Evolutionary conservation across 2,113 vertebrate genomes (phyloP), one percentile per base, ranked within the genome.

Genomic region (Pedionomus torquatus): DNA sequence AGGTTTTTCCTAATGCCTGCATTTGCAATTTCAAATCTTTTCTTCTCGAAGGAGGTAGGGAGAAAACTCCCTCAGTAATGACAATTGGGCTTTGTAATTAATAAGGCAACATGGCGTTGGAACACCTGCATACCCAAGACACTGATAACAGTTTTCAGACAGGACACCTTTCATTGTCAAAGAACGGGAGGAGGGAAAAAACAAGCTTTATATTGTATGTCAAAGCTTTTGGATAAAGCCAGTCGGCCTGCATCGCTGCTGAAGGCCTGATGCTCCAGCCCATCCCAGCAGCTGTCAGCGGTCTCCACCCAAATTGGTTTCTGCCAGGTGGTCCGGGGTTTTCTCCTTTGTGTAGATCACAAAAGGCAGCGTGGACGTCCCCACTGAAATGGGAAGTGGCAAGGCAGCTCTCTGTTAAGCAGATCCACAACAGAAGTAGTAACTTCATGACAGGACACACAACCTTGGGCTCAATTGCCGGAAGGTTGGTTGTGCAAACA

Each of bases 291-390:
- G 44, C 87, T 57, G 54, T 6, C 49, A 33, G 41, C 0, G 14
- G 25, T 30, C 21, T 55, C 0, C 0, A 20, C 3, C 5, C 81
- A 49, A n/a, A 41, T 0, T 3, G 35, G 25, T 51, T 11, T 35
- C 78, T 89, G 65, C 57, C 55, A 44, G 11, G 69, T 82, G 28
- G 24, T 16, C 37, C 20, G 13, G 48, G 31, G 10, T 19, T 49
- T 78, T 63, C 39, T 81, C 44, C 26, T 55, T 60, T 51, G 9
- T 30, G 28, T 37, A 64, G 33, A 24, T 51, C 8, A 28, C 46
- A 63, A 25, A 52, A 74, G 55, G 74, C 68, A 48, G 30, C 1
- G 17, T 35, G 80, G 70, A 24, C n/a, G 23, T 17, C 31, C 48
- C 19, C 0, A 1, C 41, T 82, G 63, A 46, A 58, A 55, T 25